Base-by-base conservation (phyloP, 2,888 invertebrate genomes). In the Malachius bipustulatus region DNA sequence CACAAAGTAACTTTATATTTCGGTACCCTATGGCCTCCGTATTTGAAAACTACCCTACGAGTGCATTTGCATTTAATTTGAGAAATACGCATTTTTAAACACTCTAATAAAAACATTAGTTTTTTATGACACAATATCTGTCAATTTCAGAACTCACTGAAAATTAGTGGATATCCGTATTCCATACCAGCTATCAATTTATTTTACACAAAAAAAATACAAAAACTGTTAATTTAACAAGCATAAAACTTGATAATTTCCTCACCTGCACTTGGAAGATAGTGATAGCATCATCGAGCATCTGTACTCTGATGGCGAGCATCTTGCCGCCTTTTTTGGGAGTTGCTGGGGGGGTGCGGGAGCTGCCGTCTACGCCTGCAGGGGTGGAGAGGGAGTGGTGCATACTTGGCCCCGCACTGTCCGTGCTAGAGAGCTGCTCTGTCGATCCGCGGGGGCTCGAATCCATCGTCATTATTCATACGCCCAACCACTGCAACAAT, bases 251-350 rank as follows among this genome's bases (percentile, higher is more conserved):
- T 30, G 14, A 30, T 3, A 36, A 36, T 4, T 24, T 16, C 55
- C 71, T 65, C 58, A 88, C 88, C 82, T 89, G 88, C 48, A 89
- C 82, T 75, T 89, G 88, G 65, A 89, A 89, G 72, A 88, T 82
- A 49, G 87, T 87, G 57, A 85, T 71, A 34, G 82, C 75, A 64
- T 89, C 89, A 60, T 89, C 88, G 47, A 89, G 68, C 88, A 88
- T 88, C 65, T 85, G 85, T 36, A 89, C 81, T 48, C 85, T 70
- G 43, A 88, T 79, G 35, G 85, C 84, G 43, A 89, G 70, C 78
- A 89, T 88, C 65, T 89, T 89, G 57, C 88, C 88, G 50, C 78
- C 78, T 55, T 83, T 84, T 53, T 82, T 76, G 36, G 81, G 83
- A 47, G 85, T 82, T 47, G 82, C 71, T 34, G 83, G 82, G 39